Percentiles rank a stretch among this genome's conserved stretches.
Evolutionary conservation across 2,888 invertebrate genomes (phyloP).

Genomic region (Agrochola macilenta): DNA sequence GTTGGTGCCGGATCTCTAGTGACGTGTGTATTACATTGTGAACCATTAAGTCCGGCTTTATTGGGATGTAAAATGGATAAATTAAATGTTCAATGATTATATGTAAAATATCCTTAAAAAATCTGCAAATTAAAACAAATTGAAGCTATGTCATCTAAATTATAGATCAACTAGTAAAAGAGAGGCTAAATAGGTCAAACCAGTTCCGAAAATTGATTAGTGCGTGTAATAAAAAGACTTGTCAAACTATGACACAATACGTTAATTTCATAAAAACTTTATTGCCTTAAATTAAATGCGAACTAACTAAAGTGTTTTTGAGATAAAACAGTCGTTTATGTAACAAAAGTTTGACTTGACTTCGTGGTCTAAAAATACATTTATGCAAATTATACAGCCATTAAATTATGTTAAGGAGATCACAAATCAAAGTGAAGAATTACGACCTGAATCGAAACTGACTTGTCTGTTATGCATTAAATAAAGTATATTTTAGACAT

Average conservation of each 20-base stretch:
- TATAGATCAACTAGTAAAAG: constrained; percentile 19
- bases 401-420: constrained; percentile 66
- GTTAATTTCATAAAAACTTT: constrained; percentile 54
- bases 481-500: constrained; percentile 64
- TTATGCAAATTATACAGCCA: constrained; percentile 66
- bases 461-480: constrained; percentile 56
- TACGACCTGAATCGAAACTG: constrained; percentile 43
- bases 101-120: constrained; percentile 4
- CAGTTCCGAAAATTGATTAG: constrained; percentile 53
- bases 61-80: constrained; percentile 5
- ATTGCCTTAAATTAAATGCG: constrained; percentile 41
- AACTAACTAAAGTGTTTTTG: constrained; percentile 39
- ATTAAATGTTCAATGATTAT: background rate
- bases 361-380: constrained; percentile 51
- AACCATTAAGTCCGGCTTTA: constrained; percentile 15
- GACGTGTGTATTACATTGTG: constrained; percentile 27
- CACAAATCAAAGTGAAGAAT: constrained; percentile 64
- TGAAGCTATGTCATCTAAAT: constrained; percentile 13
- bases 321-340: constrained; percentile 54
- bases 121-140: constrained; percentile 23
- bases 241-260: constrained; percentile 42
- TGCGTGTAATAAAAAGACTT: constrained; percentile 45
- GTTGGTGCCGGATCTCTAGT: constrained; percentile 41
- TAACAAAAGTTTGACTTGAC: constrained; percentile 38
- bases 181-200: constrained; percentile 28